Evolutionary conservation across 2,888 invertebrate genomes (phyloP).

Genomic region (Colostygia pectinataria): DNA sequence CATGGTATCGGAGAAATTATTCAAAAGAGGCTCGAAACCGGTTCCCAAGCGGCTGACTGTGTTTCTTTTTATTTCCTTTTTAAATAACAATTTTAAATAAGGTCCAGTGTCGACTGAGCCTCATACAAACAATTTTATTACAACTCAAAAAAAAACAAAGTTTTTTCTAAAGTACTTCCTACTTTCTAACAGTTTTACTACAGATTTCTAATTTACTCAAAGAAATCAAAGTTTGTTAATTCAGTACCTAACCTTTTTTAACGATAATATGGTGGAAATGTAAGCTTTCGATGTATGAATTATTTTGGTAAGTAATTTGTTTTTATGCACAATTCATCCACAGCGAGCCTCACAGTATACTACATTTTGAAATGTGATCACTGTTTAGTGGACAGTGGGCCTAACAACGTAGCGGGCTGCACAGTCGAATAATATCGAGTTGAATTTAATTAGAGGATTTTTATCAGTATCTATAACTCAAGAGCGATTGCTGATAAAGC

Average conservation of each 20-base stretch:
- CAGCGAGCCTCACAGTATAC: too few species aligned
- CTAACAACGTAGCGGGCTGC: neutral
- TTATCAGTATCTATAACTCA: constrained; percentile 37
- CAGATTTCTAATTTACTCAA: too few species aligned
- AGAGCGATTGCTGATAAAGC: constrained; percentile 6
- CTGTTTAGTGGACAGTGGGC: neutral
- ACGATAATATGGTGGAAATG: too few species aligned
- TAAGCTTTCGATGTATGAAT: too few species aligned
- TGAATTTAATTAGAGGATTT: constrained; percentile 30
- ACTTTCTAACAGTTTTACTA: too few species aligned
- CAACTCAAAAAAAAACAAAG: too few species aligned
- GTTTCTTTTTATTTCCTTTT: constrained; percentile 35
- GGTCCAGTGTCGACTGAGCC: neutral
- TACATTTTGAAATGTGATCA: too few species aligned
- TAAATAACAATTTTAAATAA: constrained; percentile 27
- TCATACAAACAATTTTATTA: neutral
- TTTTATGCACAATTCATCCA: too few species aligned
- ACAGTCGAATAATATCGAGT: constrained; percentile 19
- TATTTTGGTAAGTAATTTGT: too few species aligned
- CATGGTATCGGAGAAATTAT: constrained; percentile 46
- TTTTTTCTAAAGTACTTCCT: too few species aligned
- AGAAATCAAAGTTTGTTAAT: too few species aligned
- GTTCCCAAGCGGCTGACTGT: constrained; percentile 37
- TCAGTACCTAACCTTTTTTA: too few species aligned
- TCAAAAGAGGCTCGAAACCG: constrained; percentile 48